Conservation (phyloP, 2,113 vertebrate species). For the Zonotrichia leucophrys region DNA sequence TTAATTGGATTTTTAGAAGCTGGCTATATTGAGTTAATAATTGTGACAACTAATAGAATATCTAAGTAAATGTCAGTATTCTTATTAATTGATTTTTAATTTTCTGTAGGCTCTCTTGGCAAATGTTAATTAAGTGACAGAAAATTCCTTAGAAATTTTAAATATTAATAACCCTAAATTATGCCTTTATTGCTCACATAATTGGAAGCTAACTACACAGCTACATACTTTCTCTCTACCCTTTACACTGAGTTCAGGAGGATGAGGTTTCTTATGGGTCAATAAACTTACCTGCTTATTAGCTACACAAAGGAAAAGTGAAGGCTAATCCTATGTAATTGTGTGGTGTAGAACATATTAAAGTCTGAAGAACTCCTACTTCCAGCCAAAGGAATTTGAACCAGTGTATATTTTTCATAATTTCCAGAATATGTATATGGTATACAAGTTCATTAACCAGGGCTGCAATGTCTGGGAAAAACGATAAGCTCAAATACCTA, state of each 20-base stretch:
- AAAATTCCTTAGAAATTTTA: slow-evolving; percentile 71
- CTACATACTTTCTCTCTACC: neutral
- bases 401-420: neutral
- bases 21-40: slow-evolving; percentile 69
- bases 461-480: neutral
- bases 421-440: neutral
- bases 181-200: slow-evolving; percentile 60
- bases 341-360: neutral
- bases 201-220: slow-evolving; percentile 68
- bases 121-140: slow-evolving; percentile 75
- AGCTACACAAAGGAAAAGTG: neutral
- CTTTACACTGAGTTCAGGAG: neutral
- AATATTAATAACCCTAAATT: slow-evolving; percentile 70
- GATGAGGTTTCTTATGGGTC: neutral
- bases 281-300: neutral
- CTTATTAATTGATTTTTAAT: slow-evolving; percentile 72
- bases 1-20: slow-evolving; percentile 75
- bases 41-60: slow-evolving; percentile 72
- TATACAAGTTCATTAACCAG: neutral
- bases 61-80: slow-evolving; percentile 72
- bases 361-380: neutral
- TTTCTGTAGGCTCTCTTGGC: slow-evolving; percentile 67
- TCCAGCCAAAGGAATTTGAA: neutral
- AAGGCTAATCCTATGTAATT: neutral
- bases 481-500: neutral